Conservation (phyloP, 1,140 invertebrate species). For the Stegodyphus dumicola region DNA sequence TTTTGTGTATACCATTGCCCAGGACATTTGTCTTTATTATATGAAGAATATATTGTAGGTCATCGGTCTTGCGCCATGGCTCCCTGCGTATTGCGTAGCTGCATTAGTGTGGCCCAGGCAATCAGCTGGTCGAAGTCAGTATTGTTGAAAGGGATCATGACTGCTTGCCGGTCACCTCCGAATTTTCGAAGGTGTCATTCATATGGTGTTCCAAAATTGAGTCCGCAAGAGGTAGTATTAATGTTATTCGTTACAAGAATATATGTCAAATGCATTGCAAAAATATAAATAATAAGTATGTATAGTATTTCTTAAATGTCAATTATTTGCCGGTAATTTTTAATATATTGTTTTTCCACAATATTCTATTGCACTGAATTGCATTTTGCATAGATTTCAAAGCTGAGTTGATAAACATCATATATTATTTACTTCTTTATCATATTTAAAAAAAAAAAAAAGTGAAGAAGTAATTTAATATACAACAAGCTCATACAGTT, state of each 20-base stretch:
- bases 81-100: conserved; percentile 59
- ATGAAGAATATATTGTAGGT: conserved; percentile 26
- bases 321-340: too few species aligned
- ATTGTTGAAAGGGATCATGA: conserved; percentile 47
- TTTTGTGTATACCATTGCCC: too few species aligned
- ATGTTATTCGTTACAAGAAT: not conserved
- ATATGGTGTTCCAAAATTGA: conserved; percentile 60
- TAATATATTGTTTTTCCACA: too few species aligned
- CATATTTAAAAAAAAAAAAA: too few species aligned
- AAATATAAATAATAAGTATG: too few species aligned
- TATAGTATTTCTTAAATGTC: too few species aligned
- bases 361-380: too few species aligned
- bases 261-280: not conserved
- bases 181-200: conserved; percentile 49
- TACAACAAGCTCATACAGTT: too few species aligned
- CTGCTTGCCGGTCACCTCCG: conserved; percentile 54
- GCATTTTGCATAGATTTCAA: too few species aligned
- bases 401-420: too few species aligned
- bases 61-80: conserved; percentile 59
- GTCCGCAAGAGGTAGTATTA: conserved; percentile 56
- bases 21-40: not conserved
- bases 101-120: conserved; percentile 53
- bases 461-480: too few species aligned
- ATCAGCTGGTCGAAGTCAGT: conserved; percentile 57
- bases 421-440: too few species aligned